phyloP scores from a whole-genome alignment of 2,797 vertebrate genomes.

The Manis javanica region DNA sequence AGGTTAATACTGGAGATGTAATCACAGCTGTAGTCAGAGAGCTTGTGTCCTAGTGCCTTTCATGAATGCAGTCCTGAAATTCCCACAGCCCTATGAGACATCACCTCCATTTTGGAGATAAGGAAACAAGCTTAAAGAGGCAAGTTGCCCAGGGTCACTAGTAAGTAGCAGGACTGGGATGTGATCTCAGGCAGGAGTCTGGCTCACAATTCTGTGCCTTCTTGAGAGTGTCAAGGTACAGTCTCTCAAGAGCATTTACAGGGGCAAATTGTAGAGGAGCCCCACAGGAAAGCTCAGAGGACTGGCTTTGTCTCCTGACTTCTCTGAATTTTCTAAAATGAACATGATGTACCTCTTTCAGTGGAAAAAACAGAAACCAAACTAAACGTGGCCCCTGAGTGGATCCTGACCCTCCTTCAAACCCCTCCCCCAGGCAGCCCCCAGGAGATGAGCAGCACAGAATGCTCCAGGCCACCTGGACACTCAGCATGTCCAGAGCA shows the following conservation, averaged over 20 bases:
- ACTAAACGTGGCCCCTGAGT: fast-evolving
- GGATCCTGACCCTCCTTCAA: not conserved
- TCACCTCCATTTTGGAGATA: not conserved
- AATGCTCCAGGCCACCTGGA: not conserved
- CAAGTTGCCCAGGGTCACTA: not conserved
- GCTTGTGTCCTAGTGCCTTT: not conserved
- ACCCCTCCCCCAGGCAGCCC: not conserved
- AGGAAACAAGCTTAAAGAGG: not conserved
- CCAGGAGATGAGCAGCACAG: not conserved
- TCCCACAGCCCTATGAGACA: not conserved
- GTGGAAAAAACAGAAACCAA: not conserved
- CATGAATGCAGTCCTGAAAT: fast-evolving
- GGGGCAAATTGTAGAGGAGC: fast-evolving
- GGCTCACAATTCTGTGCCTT: not conserved
- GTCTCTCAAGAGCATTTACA: not conserved
- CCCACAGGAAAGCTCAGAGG: not conserved
- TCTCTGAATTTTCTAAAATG: not conserved
- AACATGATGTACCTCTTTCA: not conserved
- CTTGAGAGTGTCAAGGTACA: not conserved
- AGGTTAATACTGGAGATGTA: not conserved
- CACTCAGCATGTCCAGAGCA: not conserved
- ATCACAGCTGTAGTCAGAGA: not conserved
- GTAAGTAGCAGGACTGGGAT: not conserved
- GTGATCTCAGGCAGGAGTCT: not conserved
- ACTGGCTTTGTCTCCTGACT: not conserved